phyloP scores from a whole-genome alignment of 2,113 vertebrate genomes.

The Campylorhamphus procurvoides region DNA sequence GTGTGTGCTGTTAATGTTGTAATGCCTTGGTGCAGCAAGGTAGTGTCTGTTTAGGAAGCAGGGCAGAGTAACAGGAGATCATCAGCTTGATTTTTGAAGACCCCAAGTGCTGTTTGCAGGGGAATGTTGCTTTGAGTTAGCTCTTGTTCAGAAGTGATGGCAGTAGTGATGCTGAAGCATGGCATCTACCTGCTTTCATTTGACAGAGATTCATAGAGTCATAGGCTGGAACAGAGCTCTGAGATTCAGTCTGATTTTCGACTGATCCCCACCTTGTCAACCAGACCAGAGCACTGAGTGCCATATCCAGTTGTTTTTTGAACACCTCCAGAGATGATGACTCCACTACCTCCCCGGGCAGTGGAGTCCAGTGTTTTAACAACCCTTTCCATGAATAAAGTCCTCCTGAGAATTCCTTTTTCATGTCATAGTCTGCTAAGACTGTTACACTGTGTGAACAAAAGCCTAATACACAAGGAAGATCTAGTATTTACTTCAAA shows the following conservation, averaged over 20 bases:
- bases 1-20: neutral
- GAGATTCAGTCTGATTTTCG: neutral
- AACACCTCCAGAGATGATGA: neutral
- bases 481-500: neutral
- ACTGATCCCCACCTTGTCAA: neutral
- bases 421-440: neutral
- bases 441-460: rapidly evolving
- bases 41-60: neutral
- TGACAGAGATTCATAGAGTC: neutral
- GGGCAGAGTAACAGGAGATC: neutral
- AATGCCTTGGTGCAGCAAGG: neutral
- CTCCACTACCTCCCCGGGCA: neutral
- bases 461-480: neutral
- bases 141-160: neutral
- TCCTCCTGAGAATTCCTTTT: neutral
- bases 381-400: neutral
- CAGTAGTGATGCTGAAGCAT: neutral
- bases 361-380: neutral
- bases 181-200: rapidly evolving
- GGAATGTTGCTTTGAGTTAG: neutral
- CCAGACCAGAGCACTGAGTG: neutral
- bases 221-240: neutral
- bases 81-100: neutral
- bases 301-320: neutral
- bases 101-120: neutral